Evolutionary conservation across 1,140 invertebrate species (phyloP).

Genomic region (Triops longicaudatus): DNA sequence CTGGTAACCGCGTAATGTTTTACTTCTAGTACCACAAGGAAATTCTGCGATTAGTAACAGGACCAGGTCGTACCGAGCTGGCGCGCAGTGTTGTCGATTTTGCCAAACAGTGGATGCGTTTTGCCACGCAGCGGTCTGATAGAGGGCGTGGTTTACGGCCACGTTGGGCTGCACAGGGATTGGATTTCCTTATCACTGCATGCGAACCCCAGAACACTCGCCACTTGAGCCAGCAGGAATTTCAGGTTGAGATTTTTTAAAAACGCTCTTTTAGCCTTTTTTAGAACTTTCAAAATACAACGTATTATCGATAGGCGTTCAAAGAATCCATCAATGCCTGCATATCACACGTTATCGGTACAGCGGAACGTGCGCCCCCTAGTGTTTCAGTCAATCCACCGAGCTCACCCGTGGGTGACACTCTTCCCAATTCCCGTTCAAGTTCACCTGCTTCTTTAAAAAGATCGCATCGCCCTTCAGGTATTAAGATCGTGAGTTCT

Average conservation of each 20-base stretch:
- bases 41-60: conserved; percentile 53
- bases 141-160: conserved; percentile 69
- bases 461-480: neutral
- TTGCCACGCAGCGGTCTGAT: conserved; percentile 71
- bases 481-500: neutral
- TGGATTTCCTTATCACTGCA: conserved; percentile 73
- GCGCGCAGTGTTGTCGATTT: conserved; percentile 55
- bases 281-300: too few relatives aligned
- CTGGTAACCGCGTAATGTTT: neutral
- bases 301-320: too few relatives aligned
- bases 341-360: conserved; percentile 70
- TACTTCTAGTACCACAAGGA: conserved; percentile 66
- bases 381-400: neutral
- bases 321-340: conserved; percentile 62
- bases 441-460: neutral
- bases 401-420: neutral
- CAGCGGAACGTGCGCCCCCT: conserved; percentile 34
- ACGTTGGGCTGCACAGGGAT: conserved; percentile 68
- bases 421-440: neutral
- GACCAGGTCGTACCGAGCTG: conserved; percentile 40
- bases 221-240: conserved; percentile 62
- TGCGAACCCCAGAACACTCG: conserved; percentile 71
- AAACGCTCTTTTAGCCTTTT: neutral
- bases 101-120: conserved; percentile 77
- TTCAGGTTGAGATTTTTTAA: too few relatives aligned